Evolutionary conservation across 2,797 vertebrate species (phyloP).

Genomic region (Hyperoplus lanceolatus): DNA sequence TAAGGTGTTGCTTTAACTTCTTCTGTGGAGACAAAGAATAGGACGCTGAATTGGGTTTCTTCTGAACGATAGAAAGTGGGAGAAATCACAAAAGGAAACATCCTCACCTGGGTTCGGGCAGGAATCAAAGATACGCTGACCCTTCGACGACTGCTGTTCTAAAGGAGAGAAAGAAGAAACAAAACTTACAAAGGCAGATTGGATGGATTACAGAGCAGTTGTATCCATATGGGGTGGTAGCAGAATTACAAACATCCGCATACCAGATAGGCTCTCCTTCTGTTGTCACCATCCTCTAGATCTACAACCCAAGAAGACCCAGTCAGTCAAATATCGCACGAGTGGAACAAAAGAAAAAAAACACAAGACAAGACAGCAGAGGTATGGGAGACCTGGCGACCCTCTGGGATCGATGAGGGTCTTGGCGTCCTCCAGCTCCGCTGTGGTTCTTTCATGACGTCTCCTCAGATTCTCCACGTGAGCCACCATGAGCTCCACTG

Average conservation of each 20-base stretch:
- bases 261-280: conserved; percentile 80
- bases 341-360: not conserved
- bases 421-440: conserved; percentile 89
- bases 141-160: conserved; percentile 82
- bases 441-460: conserved; percentile 76
- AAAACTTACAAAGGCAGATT: conserved; percentile 36
- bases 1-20: conserved; percentile 59
- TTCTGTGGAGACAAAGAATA: conserved; percentile 51
- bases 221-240: not conserved
- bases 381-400: conserved; percentile 61
- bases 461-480: conserved; percentile 90
- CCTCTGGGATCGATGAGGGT: conserved; percentile 74
- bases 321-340: conserved; percentile 18
- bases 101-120: conserved; percentile 79
- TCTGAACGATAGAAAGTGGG: not conserved
- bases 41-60: not conserved
- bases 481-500: conserved; percentile 90
- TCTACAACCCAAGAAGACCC: conserved; percentile 73
- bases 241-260: not conserved
- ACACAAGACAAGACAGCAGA: not conserved
- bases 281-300: conserved; percentile 80
- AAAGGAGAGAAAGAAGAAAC: not conserved
- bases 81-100: not conserved
- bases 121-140: conserved; percentile 87
- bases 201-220: conserved; percentile 20